Conservation (phyloP, 2,797 vertebrate species). For the Helostoma temminkii region DNA sequence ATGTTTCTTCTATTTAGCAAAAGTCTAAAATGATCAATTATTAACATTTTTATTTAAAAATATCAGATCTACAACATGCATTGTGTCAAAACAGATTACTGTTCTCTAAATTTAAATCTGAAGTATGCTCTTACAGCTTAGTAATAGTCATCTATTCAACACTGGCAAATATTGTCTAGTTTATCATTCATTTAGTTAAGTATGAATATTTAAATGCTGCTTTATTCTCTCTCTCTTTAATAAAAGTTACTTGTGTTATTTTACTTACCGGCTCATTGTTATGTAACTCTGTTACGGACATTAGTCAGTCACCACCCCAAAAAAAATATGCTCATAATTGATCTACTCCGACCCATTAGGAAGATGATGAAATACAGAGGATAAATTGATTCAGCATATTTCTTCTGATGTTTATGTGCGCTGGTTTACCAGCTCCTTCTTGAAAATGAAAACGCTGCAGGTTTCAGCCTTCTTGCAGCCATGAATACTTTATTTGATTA, state of each 20-base stretch:
- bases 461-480: conserved; percentile 32
- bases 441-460: conserved; percentile 43
- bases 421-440: conserved; percentile 14
- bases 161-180: conserved; percentile 30
- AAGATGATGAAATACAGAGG: conserved; percentile 23
- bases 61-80: background rate
- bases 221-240: conserved; percentile 11
- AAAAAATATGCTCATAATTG: conserved; percentile 39
- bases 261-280: conserved; percentile 52
- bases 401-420: conserved; percentile 30
- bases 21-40: no score
- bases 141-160: no score
- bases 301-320: conserved; percentile 27
- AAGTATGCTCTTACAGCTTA: no score
- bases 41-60: no score
- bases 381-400: conserved; percentile 40
- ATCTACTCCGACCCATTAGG: conserved; percentile 43
- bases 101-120: background rate
- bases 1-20: no score
- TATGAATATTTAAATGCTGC: conserved; percentile 14
- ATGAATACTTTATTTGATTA: conserved; percentile 67
- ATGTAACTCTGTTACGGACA: conserved; percentile 51
- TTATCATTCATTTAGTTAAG: conserved; percentile 21
- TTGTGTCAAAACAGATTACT: background rate
- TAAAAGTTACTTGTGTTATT: conserved; percentile 28